These are phyloP conservation scores for Aegotheles bennettii DNA, from an alignment of 2,113 vertebrate species.

Conservation along the genomic window DNA sequence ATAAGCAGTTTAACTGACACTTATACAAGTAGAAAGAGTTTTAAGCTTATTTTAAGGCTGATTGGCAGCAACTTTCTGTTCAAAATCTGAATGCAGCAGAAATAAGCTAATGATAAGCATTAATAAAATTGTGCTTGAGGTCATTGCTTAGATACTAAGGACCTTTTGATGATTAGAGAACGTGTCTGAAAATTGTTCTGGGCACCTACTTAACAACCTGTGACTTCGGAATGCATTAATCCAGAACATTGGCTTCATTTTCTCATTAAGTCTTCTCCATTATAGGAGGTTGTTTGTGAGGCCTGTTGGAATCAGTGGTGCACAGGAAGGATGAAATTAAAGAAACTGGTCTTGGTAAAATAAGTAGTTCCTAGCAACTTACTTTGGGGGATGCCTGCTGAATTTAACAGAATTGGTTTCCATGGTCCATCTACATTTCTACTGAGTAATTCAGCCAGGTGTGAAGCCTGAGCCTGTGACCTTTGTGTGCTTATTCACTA, in stretches of 20 bases:
- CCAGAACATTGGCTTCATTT: slow-evolving; percentile 29
- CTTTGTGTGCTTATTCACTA: background rate
- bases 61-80: slow-evolving; percentile 9
- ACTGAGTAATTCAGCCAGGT: slow-evolving; percentile 13
- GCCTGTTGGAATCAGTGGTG: background rate
- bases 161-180: slow-evolving; percentile 34
- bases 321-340: background rate
- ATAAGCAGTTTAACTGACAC: slow-evolving; percentile 13
- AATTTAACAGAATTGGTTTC: slow-evolving; percentile 7
- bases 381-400: background rate
- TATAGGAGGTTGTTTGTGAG: slow-evolving; percentile 5
- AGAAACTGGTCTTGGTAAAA: slow-evolving; percentile 3
- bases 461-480: background rate
- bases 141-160: slow-evolving; percentile 30
- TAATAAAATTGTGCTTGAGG: slow-evolving; percentile 16
- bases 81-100: background rate
- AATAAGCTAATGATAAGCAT: slow-evolving; percentile 23
- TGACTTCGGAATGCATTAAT: slow-evolving; percentile 46
- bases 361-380: background rate
- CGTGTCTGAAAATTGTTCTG: slow-evolving; percentile 19
- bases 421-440: background rate
- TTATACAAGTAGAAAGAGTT: background rate
- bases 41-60: slow-evolving; percentile 38
- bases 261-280: background rate
- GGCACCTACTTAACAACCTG: slow-evolving; percentile 2